phyloP scores from a whole-genome alignment of 1,140 invertebrate species.

The Dendroctonus valens region DNA sequence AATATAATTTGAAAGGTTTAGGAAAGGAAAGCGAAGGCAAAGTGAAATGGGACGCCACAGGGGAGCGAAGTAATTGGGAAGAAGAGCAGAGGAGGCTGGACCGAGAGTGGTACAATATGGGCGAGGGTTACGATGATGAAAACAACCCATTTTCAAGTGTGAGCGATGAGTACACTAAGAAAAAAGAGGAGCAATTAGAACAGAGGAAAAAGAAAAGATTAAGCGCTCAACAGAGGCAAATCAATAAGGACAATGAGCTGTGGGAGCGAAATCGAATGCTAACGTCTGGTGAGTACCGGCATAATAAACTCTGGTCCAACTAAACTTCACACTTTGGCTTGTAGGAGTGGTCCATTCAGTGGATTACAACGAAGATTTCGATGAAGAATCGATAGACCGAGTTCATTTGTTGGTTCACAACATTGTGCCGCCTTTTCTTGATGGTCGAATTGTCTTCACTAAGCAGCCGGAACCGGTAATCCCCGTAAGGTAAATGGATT shows the following conservation, averaged over 20 bases:
- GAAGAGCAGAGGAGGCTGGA: constrained; percentile 91
- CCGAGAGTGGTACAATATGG: constrained; percentile 95
- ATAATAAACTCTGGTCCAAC: not conserved
- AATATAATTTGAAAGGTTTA: constrained; percentile 11
- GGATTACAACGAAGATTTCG: constrained; percentile 89
- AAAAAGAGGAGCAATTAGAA: constrained; percentile 90
- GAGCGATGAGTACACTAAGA: constrained; percentile 85
- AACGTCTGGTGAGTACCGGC: constrained; percentile 68
- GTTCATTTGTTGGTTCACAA: constrained; percentile 98
- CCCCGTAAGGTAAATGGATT: constrained; percentile 66
- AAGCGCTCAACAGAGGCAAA: constrained; percentile 92
- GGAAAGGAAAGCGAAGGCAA: constrained; percentile 49
- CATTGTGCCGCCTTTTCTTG: constrained; percentile 97
- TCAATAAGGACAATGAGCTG: constrained; percentile 95
- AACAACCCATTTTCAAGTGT: constrained; percentile 89
- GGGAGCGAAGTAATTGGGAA: constrained; percentile 83
- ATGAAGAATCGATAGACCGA: constrained; percentile 86
- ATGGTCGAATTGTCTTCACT: constrained; percentile 98
- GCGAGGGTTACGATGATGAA: constrained; percentile 91
- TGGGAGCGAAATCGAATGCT: constrained; percentile 99
- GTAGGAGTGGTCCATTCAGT: constrained; percentile 85
- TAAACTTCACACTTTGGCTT: not conserved
- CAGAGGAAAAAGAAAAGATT: constrained; percentile 87
- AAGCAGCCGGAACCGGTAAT: constrained; percentile 98
- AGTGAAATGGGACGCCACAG: constrained; percentile 58